phyloP scores from a whole-genome alignment of 1,140 invertebrate species.

The Drosophila azteca region DNA sequence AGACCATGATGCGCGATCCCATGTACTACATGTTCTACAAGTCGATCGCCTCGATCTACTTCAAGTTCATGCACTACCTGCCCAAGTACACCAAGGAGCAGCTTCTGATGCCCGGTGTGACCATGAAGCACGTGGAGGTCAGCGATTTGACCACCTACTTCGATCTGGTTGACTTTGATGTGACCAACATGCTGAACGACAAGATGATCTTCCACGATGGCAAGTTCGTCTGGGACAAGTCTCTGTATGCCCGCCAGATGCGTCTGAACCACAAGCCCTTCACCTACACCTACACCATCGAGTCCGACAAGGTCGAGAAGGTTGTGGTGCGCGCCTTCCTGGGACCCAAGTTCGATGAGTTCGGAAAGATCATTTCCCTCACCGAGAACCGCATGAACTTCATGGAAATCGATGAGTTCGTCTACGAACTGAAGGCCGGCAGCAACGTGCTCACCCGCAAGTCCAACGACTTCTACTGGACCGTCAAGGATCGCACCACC shows the following conservation, averaged over 20 bases:
- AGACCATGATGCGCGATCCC: slow-evolving; percentile 87
- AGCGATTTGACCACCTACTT: slow-evolving; percentile 83
- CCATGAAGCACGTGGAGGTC: slow-evolving; percentile 86
- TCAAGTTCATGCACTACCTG: slow-evolving; percentile 85
- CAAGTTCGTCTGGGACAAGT: slow-evolving; percentile 78
- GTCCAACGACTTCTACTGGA: slow-evolving; percentile 83
- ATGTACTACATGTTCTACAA: slow-evolving; percentile 87
- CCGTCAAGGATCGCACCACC: slow-evolving; percentile 82
- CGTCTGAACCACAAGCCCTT: slow-evolving; percentile 86
- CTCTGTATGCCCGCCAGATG: slow-evolving; percentile 85
- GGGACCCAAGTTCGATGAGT: slow-evolving; percentile 84
- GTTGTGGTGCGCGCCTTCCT: slow-evolving; percentile 74
- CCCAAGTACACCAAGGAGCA: slow-evolving; percentile 86
- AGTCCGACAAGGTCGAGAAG: slow-evolving; percentile 82
- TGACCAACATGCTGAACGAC: slow-evolving; percentile 73
- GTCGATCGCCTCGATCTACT: slow-evolving; percentile 86
- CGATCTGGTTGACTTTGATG: slow-evolving; percentile 78
- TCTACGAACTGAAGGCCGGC: slow-evolving; percentile 84
- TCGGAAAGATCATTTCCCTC: slow-evolving; percentile 84
- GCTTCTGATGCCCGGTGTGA: slow-evolving; percentile 86
- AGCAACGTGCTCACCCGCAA: slow-evolving; percentile 84
- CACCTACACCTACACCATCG: slow-evolving; percentile 83
- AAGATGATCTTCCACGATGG: slow-evolving; percentile 83
- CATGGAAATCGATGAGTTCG: slow-evolving; percentile 85
- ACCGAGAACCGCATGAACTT: slow-evolving; percentile 85